These are phyloP conservation scores for Piprites chloris DNA, from an alignment of 2,113 vertebrate genomes.

Conservation along the genomic window DNA sequence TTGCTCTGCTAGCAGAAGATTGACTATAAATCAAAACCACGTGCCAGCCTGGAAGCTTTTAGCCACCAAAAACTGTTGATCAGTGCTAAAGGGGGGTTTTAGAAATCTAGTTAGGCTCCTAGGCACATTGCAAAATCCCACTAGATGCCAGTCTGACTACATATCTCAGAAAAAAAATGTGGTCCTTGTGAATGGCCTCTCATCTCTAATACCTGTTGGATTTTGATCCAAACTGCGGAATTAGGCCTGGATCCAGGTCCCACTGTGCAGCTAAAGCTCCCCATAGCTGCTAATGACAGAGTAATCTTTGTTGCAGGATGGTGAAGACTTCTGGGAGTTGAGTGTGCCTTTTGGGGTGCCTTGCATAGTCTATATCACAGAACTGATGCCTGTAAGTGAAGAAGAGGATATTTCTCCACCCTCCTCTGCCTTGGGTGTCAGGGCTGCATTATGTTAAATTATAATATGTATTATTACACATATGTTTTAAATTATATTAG, in stretches of 20 bases:
- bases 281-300: background rate
- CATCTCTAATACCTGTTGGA: conserved; percentile 34
- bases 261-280: background rate
- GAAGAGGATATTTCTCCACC: background rate
- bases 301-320: background rate
- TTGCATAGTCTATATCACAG: background rate
- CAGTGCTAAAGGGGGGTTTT: background rate
- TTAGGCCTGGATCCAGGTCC: conserved; percentile 6
- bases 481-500: background rate
- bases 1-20: background rate
- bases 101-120: background rate
- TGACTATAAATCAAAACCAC: conserved; percentile 49
- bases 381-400: background rate
- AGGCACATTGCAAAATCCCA: conserved; percentile 42
- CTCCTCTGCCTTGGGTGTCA: background rate
- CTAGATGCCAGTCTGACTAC: conserved; percentile 58
- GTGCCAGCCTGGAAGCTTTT: conserved; percentile 33
- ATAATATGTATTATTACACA: too few relatives aligned
- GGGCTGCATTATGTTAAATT: background rate
- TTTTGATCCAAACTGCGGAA: background rate
- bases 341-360: background rate
- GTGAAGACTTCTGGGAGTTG: background rate
- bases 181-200: background rate
- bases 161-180: conserved; percentile 22
- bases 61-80: conserved; percentile 6